These are phyloP conservation scores for Phaedon cochleariae DNA, from an alignment of 2,888 invertebrate genomes.

Conservation along the genomic window DNA sequence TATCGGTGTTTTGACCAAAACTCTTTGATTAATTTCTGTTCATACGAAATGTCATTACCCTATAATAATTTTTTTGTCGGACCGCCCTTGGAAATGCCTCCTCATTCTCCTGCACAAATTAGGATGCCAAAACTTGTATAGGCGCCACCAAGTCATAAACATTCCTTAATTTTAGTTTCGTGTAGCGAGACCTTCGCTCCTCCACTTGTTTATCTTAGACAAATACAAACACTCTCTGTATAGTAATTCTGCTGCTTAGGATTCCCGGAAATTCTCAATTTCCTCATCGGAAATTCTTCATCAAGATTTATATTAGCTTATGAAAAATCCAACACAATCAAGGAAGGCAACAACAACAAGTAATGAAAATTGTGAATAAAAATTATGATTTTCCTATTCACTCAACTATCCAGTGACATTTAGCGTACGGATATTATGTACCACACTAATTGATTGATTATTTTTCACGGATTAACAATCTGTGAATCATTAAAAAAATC, in stretches of 20 bases:
- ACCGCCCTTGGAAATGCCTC: no score
- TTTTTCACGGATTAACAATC: no score
- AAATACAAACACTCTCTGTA: background rate
- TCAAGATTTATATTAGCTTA: background rate
- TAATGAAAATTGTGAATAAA: background rate
- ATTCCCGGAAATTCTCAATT: background rate
- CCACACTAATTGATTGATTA: no score
- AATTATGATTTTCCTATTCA: no score
- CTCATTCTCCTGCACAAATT: background rate
- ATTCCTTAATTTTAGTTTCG: background rate
- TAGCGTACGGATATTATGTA: no score
- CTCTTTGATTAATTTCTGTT: no score
- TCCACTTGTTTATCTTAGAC: background rate
- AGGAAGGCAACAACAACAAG: background rate
- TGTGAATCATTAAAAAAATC: no score
- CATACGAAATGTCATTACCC: no score
- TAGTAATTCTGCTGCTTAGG: background rate
- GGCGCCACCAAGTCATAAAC: background rate
- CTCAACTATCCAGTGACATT: no score
- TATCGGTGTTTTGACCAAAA: no score
- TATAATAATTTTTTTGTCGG: no score
- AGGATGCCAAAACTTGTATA: background rate
- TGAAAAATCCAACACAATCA: background rate
- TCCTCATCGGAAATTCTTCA: background rate
- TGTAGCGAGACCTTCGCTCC: background rate